Evolutionary conservation across 2,888 invertebrate species (phyloP), one percentile per base, ranked within the genome.

Genomic region (Rhingia rostrata): DNA sequence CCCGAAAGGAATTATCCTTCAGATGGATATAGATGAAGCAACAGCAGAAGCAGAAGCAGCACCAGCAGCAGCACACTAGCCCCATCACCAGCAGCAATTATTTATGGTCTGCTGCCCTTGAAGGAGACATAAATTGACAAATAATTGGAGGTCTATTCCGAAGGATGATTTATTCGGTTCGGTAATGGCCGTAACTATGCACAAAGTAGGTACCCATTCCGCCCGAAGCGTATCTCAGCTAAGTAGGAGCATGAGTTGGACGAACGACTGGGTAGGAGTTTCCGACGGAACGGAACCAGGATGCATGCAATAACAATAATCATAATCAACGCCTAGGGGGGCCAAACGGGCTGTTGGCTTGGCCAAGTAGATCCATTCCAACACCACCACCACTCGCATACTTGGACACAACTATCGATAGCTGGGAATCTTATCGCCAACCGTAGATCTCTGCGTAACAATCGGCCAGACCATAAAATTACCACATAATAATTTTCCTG

Each of bases 101-200:
- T 89, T 89, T 88, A 89, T 88, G 88, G 89, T 88, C 88, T 88
- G 87, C 87, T 88, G 88, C 88, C 88, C 89, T 89, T 88, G 87
- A 88, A 89, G 88, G 87, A 88, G 89, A 89, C 89, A 88, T 89
- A 89, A 89, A 89, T 89, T 88, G 89, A 89, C 89, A 89, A 87
- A 89, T 89, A 89, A 89, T 89, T 89, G 88, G 88, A 87, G 88
- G 88, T 88, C 87, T 88, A 87, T 87, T 88, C 70, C 88, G 87
- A 87, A 87, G 87, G 86, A 88, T 88, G 88, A 88, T 88, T 88
- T 88, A 88, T 88, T 78, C 84, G 86, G 87, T 86, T 83, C 83
- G 86, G 88, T 75, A 86, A 79, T 84, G 84, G 84, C 69, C 84
- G 70, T 84, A 84, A 84, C 84, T 84, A 84, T 84, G 80, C 84